A percentile compares a stretch with the other conserved stretches of the same genome.
These are phyloP conservation scores for Pan paniscus DNA, from an alignment of 2,113 vertebrate genomes.

Conservation along the genomic window DNA sequence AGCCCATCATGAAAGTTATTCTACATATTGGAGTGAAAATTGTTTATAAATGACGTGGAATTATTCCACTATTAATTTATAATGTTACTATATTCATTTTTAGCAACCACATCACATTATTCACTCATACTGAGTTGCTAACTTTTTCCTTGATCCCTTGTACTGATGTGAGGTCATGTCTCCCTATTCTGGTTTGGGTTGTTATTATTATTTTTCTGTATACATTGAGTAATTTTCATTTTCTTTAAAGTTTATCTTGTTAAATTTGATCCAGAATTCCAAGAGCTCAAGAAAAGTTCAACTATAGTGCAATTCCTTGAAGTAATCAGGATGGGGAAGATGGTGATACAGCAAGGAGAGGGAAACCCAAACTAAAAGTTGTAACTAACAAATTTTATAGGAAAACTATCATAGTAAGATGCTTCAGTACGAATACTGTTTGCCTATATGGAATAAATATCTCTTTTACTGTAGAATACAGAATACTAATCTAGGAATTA, in stretches of 20 bases:
- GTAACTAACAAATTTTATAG: not conserved
- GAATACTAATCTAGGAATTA: not conserved
- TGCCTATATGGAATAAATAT: not conserved
- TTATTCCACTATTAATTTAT: slow-evolving; percentile 8
- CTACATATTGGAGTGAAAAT: not conserved
- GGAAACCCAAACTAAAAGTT: not conserved
- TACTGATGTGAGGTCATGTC: not conserved
- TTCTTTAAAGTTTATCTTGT: slow-evolving; percentile 20
- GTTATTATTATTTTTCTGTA: not conserved
- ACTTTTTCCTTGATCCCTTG: not conserved
- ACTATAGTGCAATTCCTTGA: slow-evolving; percentile 12
- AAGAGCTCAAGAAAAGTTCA: not conserved
- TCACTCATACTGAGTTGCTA: not conserved
- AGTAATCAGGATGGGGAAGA: not conserved
- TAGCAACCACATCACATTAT: not conserved
- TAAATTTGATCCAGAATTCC: slow-evolving; percentile 25
- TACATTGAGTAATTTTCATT: not conserved
- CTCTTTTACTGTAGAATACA: not conserved
- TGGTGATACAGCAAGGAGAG: not conserved
- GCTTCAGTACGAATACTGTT: not conserved
- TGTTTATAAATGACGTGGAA: not conserved
- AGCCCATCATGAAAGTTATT: not conserved
- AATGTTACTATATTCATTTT: not conserved
- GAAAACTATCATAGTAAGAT: not conserved
- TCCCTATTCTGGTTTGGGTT: not conserved